Evolutionary conservation across 1,140 invertebrate genomes (phyloP).

Genomic region (Idris sp.): DNA sequence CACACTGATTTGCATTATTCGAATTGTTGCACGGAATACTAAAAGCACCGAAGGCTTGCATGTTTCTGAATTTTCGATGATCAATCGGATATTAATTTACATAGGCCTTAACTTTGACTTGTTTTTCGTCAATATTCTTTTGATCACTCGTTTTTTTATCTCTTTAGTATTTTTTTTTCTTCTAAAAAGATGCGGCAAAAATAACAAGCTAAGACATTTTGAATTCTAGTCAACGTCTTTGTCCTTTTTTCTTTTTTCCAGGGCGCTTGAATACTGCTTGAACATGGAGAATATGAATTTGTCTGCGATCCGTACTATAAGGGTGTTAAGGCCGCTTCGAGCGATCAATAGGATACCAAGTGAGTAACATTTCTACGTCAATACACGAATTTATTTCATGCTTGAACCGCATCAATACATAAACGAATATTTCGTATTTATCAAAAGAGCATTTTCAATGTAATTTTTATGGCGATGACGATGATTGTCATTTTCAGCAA

Average conservation of each 20-base stretch:
- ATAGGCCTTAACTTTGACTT: constrained; percentile 7
- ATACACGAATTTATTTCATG: constrained; percentile 50
- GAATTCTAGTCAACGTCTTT: constrained; percentile 35
- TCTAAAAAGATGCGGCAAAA: constrained; percentile 11
- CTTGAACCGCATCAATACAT: constrained; percentile 25
- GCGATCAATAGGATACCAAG: constrained; percentile 99
- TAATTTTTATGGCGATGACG: constrained; percentile 2
- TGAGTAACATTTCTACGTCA: constrained; percentile 82
- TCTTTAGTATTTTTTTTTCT: constrained; percentile 4
- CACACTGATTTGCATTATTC: constrained; percentile 32
- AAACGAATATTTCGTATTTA: constrained; percentile 16
- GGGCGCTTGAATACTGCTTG: constrained; percentile 94
- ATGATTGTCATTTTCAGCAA: too few relatives aligned
- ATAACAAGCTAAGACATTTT: constrained; percentile 34
- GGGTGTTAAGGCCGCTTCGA: constrained; percentile 95
- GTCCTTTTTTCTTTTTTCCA: constrained; percentile 76
- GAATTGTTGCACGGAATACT: constrained; percentile 39
- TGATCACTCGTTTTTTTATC: too few relatives aligned
- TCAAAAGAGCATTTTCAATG: constrained; percentile 8
- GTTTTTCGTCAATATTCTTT: constrained; percentile 12
- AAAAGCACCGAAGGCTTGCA: constrained; percentile 17
- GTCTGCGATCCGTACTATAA: constrained; percentile 97
- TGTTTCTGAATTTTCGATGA: constrained; percentile 36
- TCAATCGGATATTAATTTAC: constrained; percentile 35
- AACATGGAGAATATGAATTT: constrained; percentile 98